A percentile compares a stretch with the other conserved stretches of the same genome.
Evolutionary conservation across 2,888 invertebrate species (phyloP).

Genomic region (Ypsolopha sequella): DNA sequence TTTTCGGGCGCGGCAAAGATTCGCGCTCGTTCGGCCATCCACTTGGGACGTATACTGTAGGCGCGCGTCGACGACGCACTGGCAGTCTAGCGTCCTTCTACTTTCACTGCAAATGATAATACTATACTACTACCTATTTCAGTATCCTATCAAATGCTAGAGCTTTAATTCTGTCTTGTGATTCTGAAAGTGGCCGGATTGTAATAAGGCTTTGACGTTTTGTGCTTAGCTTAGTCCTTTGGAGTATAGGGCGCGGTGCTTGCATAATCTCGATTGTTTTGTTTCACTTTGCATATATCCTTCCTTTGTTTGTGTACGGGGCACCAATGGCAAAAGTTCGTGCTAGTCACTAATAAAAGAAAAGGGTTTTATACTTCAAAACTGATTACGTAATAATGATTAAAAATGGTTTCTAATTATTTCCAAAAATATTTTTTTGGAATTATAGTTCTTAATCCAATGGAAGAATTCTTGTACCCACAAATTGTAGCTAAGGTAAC

Average conservation of each 20-base stretch:
- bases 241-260: slow-evolving; percentile 18
- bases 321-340: too few species aligned
- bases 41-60: slow-evolving; percentile 17
- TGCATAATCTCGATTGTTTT: slow-evolving; percentile 21
- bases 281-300: slow-evolving; percentile 10
- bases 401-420: too few species aligned
- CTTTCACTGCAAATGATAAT: slow-evolving; percentile 55
- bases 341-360: too few species aligned
- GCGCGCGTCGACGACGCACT: slow-evolving; percentile 33
- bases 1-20: background rate
- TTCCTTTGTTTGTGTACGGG: too few species aligned
- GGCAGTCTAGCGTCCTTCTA: slow-evolving; percentile 44
- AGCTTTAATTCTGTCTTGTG: background rate
- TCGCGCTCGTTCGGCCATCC: background rate
- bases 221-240: slow-evolving; percentile 12
- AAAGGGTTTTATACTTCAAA: too few species aligned
- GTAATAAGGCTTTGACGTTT: slow-evolving; percentile 3
- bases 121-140: slow-evolving; percentile 15
- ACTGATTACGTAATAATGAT: too few species aligned
- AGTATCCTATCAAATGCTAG: slow-evolving; percentile 1
- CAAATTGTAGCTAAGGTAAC: too few species aligned
- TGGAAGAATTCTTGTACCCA: too few species aligned
- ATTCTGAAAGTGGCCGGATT: slow-evolving; percentile 4
- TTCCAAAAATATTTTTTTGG: too few species aligned
- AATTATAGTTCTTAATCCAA: too few species aligned